Conservation (phyloP, 2,888 invertebrate species). For the Coleophora flavipennella region DNA sequence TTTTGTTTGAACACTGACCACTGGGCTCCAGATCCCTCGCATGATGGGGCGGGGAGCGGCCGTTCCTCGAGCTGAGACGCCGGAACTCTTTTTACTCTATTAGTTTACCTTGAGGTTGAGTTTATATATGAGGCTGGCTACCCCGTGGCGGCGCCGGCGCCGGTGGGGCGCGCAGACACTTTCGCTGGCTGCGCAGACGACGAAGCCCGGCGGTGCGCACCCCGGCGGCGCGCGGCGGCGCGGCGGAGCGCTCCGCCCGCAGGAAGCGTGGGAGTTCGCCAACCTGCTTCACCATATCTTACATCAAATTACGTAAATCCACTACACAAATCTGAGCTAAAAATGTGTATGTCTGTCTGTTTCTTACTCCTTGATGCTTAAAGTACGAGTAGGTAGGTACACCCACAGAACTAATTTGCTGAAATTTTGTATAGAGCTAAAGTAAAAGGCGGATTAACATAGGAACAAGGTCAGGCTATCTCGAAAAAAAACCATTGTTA, state of each 20-base stretch:
- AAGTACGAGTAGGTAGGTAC: too few relatives aligned
- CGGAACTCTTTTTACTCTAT: conserved; percentile 57
- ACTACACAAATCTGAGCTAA: too few relatives aligned
- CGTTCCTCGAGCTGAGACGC: conserved; percentile 48
- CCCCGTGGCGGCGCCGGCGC: conserved; percentile 27
- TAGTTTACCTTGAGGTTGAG: conserved; percentile 37
- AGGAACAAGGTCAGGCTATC: too few relatives aligned
- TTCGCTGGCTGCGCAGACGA: conserved; percentile 33
- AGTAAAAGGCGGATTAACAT: too few relatives aligned
- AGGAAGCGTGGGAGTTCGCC: conserved; percentile 26
- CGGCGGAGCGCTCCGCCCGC: conserved; percentile 5
- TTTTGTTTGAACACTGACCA: conserved; percentile 63
- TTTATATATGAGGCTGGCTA: conserved; percentile 52
- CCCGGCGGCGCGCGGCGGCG: conserved; percentile 1
- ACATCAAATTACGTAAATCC: too few relatives aligned
- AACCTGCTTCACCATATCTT: too few relatives aligned
- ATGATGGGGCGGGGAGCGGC: conserved; percentile 64
- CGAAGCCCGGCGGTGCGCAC: conserved; percentile 25
- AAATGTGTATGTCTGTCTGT: too few relatives aligned
- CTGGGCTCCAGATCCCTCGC: conserved; percentile 74
- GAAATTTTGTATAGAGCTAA: too few relatives aligned
- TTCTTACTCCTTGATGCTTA: too few relatives aligned
- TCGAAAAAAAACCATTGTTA: too few relatives aligned
- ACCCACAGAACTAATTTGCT: too few relatives aligned
- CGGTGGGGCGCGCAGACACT: conserved; percentile 46